phyloP scores from a whole-genome alignment of 2,113 vertebrate species.

The Nanorana parkeri region DNA sequence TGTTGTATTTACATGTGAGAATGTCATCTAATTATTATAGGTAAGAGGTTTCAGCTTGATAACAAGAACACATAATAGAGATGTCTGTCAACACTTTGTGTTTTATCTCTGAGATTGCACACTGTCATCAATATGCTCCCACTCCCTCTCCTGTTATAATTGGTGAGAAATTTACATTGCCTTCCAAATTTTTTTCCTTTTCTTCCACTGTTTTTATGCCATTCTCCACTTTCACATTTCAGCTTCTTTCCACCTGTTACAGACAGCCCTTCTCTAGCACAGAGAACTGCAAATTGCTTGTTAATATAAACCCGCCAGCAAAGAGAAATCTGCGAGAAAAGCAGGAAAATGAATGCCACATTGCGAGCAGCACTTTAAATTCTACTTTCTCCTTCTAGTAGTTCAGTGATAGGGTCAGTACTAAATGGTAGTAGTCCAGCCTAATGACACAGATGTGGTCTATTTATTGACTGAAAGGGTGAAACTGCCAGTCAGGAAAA shows the following conservation, averaged over 20 bases:
- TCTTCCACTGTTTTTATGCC: conserved; percentile 32
- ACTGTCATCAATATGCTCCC: conserved; percentile 29
- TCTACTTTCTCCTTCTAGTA: not conserved
- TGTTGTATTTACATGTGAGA: not conserved
- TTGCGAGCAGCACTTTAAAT: not conserved
- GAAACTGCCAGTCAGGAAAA: not conserved
- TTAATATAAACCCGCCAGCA: conserved; percentile 55
- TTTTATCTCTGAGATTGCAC: conserved; percentile 24
- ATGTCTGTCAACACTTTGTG: conserved; percentile 21
- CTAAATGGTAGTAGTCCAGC: not conserved
- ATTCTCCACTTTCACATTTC: conserved; percentile 38
- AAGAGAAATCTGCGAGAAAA: conserved; percentile 44
- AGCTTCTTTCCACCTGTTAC: conserved; percentile 20
- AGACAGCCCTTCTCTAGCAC: conserved; percentile 53
- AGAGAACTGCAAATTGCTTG: conserved; percentile 58
- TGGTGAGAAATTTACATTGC: conserved; percentile 49
- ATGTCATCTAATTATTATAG: conserved; percentile 20
- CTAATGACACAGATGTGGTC: not conserved
- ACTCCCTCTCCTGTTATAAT: conserved; percentile 42
- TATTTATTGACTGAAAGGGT: not conserved
- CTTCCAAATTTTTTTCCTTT: conserved; percentile 10
- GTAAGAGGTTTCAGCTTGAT: not conserved
- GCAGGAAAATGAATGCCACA: conserved; percentile 36
- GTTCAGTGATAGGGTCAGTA: not conserved
- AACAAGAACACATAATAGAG: not conserved